Percentiles rank a stretch among this genome's conserved stretches.
Evolutionary conservation across 2,113 vertebrate genomes (phyloP).

Genomic region (Thalassarche chlororhynchos): DNA sequence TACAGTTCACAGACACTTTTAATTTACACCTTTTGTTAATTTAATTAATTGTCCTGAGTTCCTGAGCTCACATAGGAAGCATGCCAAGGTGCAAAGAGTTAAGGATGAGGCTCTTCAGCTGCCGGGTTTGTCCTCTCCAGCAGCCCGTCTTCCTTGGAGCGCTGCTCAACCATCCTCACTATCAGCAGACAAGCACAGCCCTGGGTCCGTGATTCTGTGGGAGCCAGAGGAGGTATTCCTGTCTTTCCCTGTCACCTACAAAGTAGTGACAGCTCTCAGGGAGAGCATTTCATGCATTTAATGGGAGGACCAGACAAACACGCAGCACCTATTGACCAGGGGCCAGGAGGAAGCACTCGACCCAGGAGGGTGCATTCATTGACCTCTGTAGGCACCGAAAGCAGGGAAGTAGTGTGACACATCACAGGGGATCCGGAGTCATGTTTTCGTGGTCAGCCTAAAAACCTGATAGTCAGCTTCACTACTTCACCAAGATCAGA

Average conservation of each 20-base stretch:
- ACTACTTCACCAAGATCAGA: not conserved
- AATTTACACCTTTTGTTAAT: slow-evolving; percentile 32
- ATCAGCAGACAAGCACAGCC: not conserved
- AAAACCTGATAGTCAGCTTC: not conserved
- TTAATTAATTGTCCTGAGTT: not conserved
- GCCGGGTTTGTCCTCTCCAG: not conserved
- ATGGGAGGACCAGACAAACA: not conserved
- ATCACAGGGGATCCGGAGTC: not conserved
- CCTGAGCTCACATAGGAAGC: not conserved
- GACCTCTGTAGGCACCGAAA: not conserved
- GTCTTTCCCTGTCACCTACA: not conserved
- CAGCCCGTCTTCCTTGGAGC: not conserved
- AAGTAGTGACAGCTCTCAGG: slow-evolving; percentile 7
- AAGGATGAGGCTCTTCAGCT: not conserved
- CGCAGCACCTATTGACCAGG: not conserved
- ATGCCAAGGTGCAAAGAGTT: not conserved
- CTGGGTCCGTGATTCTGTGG: not conserved
- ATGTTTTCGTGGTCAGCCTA: not conserved
- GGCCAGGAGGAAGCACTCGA: slow-evolving; percentile 25
- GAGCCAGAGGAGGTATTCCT: not conserved
- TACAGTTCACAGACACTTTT: not conserved
- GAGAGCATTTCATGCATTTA: slow-evolving; percentile 4
- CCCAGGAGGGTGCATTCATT: not conserved
- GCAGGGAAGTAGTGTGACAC: not conserved
- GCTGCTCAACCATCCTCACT: not conserved